Evolutionary conservation across 1,140 invertebrate species (phyloP), one percentile per base, ranked within the genome.

Genomic region (Hyposmocoma kahamanoa): DNA sequence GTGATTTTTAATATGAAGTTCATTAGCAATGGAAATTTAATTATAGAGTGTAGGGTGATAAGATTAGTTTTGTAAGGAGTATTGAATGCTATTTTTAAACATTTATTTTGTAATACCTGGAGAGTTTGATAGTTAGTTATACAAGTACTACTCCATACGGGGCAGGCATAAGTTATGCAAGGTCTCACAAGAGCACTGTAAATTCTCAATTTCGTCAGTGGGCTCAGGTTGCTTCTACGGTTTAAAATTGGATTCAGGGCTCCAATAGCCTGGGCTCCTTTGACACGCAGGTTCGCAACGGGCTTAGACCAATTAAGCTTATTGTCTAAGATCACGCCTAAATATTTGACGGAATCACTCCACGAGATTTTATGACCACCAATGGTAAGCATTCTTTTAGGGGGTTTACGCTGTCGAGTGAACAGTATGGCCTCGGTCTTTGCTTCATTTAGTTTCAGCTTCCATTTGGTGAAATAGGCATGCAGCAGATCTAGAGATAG

Each of bases 51-150:
- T 22, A 55, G 10, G 10, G 26, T 50, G 22, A 34, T 13, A 17
- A 55, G 20, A 28, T 55, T 46, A 9, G 47, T 50, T 10, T 21
- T 19, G 15, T 46, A 50, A 9, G 36, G 21, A n/a, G 43, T 56
- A 36, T 50, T 50, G 32, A 32, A 56, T 13, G 53, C 34, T 10
- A 50, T 43, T 47, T 56, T 56, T 28, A 50, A 3, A 2, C 47
- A 47, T 34, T 44, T 50, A 15, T 56, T 56, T 56, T 57, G 55
- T 5, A 57, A 21, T 9, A 52, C 26, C 42, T 57, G 50, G 2
- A 57, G 10, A 10, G 39, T 44, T 18, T 46, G 30, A 21, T 32
- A 30, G 22, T 57, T 52, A 10, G 22, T 49, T n/a, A 30, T 10
- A 20, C 20, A 45, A 6, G 42, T 45, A 34, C 42, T 49, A 19